Evolutionary conservation across 2,888 invertebrate species (phyloP).

Genomic region (Machimus rusticus): DNA sequence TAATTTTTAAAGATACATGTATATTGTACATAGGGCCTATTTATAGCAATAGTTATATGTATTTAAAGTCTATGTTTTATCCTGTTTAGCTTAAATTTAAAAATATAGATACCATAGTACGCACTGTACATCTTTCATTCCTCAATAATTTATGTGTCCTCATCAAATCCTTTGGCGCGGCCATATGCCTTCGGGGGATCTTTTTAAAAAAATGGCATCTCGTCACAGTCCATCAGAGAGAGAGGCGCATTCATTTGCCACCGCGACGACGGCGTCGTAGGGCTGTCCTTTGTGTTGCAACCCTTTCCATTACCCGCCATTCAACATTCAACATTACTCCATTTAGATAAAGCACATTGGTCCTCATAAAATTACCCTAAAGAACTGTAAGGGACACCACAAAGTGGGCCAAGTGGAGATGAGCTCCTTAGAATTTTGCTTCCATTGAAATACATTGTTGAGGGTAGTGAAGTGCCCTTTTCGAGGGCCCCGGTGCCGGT

Average conservation of each 20-base stretch:
- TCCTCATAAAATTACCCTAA: constrained; percentile 40
- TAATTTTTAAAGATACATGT: too few species aligned
- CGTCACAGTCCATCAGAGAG: constrained; percentile 20
- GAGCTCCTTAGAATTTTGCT: constrained; percentile 33
- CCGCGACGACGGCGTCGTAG: neutral
- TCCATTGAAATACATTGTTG: constrained; percentile 35
- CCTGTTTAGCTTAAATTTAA: neutral
- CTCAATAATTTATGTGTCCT: neutral
- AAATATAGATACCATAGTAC: neutral
- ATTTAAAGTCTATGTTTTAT: too few species aligned
- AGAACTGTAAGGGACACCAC: constrained; percentile 38
- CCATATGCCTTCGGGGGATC: neutral
- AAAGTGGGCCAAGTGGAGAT: constrained; percentile 35
- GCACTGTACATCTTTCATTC: neutral
- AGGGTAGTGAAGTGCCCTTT: constrained; percentile 16
- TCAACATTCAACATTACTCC: constrained; percentile 29
- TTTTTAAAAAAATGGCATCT: neutral
- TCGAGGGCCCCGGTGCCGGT: neutral
- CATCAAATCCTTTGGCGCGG: neutral
- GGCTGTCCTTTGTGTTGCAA: neutral
- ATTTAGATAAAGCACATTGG: constrained; percentile 36
- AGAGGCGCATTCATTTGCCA: neutral
- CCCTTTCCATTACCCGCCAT: constrained; percentile 25
- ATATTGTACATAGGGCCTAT: too few species aligned
- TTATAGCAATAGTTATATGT: too few species aligned